phyloP scores from a whole-genome alignment of 2,113 vertebrate species.

The Manacus vitellinus region DNA sequence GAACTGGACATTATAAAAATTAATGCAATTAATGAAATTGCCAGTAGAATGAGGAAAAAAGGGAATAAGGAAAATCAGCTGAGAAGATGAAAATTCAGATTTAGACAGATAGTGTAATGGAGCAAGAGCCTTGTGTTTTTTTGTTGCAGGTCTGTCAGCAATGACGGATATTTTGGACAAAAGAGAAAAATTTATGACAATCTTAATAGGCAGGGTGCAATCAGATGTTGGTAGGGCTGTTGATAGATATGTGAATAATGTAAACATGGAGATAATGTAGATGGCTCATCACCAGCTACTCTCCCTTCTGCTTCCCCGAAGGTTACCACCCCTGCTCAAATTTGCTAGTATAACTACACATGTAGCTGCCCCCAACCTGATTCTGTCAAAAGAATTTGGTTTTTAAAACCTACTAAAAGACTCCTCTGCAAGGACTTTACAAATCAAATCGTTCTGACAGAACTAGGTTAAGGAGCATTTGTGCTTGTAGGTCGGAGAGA shows the following conservation, averaged over 20 bases:
- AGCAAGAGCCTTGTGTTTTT: neutral
- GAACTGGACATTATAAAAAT: neutral
- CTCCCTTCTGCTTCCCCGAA: neutral
- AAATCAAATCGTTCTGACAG: constrained; percentile 46
- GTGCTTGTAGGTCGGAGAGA: neutral
- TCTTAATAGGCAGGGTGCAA: rapidly evolving
- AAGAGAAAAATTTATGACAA: neutral
- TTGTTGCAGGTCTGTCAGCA: neutral
- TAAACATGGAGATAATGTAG: neutral
- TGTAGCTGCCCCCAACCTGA: constrained; percentile 33
- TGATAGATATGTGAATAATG: neutral
- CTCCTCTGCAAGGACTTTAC: neutral
- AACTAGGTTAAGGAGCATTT: constrained; percentile 52
- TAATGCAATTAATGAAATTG: neutral
- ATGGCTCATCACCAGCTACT: neutral
- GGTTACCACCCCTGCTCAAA: neutral
- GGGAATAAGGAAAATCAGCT: neutral
- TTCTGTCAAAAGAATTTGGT: constrained; percentile 44
- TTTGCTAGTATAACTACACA: neutral
- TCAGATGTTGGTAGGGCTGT: neutral
- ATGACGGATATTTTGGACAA: neutral
- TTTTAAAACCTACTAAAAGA: constrained; percentile 25
- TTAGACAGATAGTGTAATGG: neutral
- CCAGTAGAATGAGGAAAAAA: neutral
- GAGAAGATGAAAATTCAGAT: neutral